phyloP scores from a whole-genome alignment of 2,888 invertebrate genomes.

The Ochropacha duplaris region DNA sequence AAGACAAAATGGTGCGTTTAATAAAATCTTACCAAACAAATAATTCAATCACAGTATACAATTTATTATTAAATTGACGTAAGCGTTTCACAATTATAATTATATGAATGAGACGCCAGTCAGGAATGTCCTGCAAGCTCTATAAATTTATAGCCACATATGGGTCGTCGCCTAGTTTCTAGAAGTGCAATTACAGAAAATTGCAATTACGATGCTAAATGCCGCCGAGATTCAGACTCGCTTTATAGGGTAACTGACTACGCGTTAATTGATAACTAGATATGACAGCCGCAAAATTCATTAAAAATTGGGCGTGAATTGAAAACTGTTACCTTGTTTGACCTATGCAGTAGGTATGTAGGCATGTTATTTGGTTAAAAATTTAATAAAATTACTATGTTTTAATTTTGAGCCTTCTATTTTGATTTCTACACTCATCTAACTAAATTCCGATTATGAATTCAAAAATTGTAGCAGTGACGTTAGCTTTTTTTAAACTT shows the following conservation, averaged over 20 bases:
- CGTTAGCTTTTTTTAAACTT: too few species aligned
- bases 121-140: constrained; percentile 23
- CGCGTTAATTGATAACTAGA: constrained; percentile 35
- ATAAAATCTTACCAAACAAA: background rate
- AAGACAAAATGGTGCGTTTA: too few species aligned
- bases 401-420: too few species aligned
- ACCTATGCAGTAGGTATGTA: too few species aligned
- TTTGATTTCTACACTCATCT: too few species aligned
- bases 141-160: constrained; percentile 13
- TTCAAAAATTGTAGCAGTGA: too few species aligned
- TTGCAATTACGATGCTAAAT: constrained; percentile 35
- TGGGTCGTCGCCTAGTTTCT: constrained; percentile 28
- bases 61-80: background rate
- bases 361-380: too few species aligned
- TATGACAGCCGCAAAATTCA: constrained; percentile 41
- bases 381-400: too few species aligned
- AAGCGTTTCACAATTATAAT: background rate
- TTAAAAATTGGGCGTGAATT: constrained; percentile 34
- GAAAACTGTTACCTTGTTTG: constrained; percentile 10
- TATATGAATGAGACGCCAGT: background rate
- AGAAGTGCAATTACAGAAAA: constrained; percentile 43
- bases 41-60: background rate
- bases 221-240: constrained; percentile 44
- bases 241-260: constrained; percentile 20
- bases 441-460: too few species aligned